Evolutionary conservation across 1,140 invertebrate species (phyloP), one percentile per base, ranked within the genome.

Genomic region (Cryptotermes secundus): DNA sequence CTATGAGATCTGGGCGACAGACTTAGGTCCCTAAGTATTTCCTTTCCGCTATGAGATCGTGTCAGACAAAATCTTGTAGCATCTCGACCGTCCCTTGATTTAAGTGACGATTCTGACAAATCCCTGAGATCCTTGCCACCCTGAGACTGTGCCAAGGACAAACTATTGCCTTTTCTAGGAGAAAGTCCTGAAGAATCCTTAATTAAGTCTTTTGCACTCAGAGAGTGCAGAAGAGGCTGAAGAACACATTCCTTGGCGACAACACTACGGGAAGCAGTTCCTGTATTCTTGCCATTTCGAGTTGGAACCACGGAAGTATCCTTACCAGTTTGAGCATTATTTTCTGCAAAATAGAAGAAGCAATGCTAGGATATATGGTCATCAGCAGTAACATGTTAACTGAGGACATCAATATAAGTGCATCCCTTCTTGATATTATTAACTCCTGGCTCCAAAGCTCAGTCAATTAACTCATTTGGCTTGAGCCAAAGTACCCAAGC

Each of bases 61-160:
- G 59, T 31, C 59, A 72, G 31, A 72, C 26, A 31, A 2, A 31
- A 16, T 4, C 59, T 31, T 31, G 59, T 14, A 31, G 59, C 26
- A 2, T 49, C 45, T 49, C 45, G 45, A 49, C 14, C 14, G 59
- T 72, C 59, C 31, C n/a, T 72, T 31, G n/a, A 12, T 72, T 14
- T 72, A 72, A 72, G 59, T 72, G 59, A 31, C 14, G 59, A 72
- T n/a, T 72, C 59, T 26, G 59, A 6, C 9, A 2, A 26, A 31
- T 72, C 59, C 31, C 59, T 72, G n/a, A 72, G n/a, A 72, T 72
- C 59, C n/a, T 72, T 72, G 59, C 59, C 59, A 72, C 59, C 31
- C n/a, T 72, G 59, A 31, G 59, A 72, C 26, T 26, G 59, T 72
- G 59, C 59, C n/a, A 72, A 72, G 12, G 59, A 72, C 59, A 72